phyloP scores from a whole-genome alignment of 37 sponge, comb jelly and placozoan genomes.

The Crambe crambe region DNA sequence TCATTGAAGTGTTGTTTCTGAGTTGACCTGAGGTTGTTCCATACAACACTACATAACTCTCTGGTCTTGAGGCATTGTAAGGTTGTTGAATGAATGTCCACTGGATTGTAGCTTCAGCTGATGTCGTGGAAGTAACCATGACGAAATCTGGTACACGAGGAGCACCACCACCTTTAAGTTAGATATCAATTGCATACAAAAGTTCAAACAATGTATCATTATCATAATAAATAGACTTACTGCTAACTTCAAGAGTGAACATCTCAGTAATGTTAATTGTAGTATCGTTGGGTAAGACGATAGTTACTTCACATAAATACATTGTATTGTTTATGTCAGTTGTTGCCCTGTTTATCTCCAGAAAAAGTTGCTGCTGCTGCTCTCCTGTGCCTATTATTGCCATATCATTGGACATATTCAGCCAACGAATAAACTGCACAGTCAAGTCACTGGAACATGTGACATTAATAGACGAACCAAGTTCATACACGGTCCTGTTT shows the following conservation, averaged over 20 bases:
- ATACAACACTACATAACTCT: constrained; percentile 6
- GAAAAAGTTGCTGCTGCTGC: neutral
- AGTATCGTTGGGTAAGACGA: neutral
- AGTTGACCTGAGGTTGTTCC: neutral
- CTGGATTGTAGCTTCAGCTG: neutral
- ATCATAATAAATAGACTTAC: neutral
- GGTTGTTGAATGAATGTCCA: neutral
- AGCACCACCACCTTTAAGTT: neutral
- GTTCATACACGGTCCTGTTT: neutral
- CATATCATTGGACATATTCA: neutral
- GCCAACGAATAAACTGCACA: neutral
- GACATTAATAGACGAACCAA: neutral
- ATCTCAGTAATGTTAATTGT: neutral
- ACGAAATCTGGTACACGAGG: neutral
- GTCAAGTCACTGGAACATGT: neutral
- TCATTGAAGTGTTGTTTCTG: neutral
- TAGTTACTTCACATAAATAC: neutral
- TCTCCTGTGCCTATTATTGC: neutral
- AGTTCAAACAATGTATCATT: neutral
- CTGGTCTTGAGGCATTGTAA: neutral
- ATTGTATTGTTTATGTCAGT: neutral
- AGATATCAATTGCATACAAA: neutral
- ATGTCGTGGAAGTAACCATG: neutral
- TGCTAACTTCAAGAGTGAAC: neutral
- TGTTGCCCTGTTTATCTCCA: neutral